phyloP scores from a whole-genome alignment of 1,140 invertebrate species.

The Steinernema khuongi region DNA sequence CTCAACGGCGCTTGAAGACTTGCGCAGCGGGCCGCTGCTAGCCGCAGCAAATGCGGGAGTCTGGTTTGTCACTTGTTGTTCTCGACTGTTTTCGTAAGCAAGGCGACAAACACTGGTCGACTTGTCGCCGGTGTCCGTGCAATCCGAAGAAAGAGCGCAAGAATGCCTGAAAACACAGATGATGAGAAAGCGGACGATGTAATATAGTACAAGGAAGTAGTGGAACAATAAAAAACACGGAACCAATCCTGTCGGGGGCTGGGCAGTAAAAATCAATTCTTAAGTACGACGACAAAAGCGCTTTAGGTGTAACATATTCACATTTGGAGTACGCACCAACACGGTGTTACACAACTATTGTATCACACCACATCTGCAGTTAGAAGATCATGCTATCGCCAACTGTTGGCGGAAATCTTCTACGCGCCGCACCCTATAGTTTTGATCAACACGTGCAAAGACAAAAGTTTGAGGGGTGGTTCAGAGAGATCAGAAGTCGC shows the following conservation, averaged over 20 bases:
- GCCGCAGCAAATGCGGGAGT: slow-evolving; percentile 14
- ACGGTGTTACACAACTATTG: no score
- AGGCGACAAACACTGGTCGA: background rate
- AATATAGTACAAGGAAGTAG: no score
- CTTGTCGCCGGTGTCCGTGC: background rate
- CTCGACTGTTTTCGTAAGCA: background rate
- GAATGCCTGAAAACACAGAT: slow-evolving; percentile 8
- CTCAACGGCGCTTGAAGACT: slow-evolving; percentile 5
- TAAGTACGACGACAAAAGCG: no score
- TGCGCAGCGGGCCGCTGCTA: slow-evolving; percentile 7
- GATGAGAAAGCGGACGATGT: no score
- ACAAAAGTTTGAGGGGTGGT: slow-evolving; percentile 6
- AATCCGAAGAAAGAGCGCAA: background rate
- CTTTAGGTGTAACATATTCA: no score
- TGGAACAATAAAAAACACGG: no score
- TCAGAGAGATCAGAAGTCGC: slow-evolving; percentile 4
- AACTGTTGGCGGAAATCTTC: background rate
- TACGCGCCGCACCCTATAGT: background rate
- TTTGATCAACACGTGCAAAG: background rate
- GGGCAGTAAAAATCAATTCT: no score
- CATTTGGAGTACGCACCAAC: no score
- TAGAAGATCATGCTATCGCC: background rate
- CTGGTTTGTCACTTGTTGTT: background rate
- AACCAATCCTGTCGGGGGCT: no score
- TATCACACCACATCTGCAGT: background rate